Base-by-base conservation (phyloP, 2,888 invertebrate genomes). In the Ganaspis brasiliensis region DNA sequence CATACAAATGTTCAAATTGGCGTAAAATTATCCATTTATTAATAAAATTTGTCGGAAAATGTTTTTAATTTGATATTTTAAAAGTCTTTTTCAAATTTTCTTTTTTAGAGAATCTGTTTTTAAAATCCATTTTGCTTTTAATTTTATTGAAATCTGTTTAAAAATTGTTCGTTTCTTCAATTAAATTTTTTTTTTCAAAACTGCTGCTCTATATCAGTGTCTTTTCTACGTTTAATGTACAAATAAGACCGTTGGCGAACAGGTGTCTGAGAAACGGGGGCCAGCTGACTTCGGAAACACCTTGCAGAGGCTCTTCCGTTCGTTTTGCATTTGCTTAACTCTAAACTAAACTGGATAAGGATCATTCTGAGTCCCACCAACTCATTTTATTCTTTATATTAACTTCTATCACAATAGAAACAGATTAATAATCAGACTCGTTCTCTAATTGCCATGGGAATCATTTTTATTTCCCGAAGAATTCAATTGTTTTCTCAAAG, bases 281-380 rank as follows among this genome's bases (percentile, higher is more conserved):
- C 84, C 88, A 88, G 85, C 88, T 88, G 88, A 87, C 87, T 80
- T 78, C 59, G 72, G 83, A 85, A 79, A 80, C 88, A 87, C 87
- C 88, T 87, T 88, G 87, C 85, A 81, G 80, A 80, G 78, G 78
- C 80, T 82, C 85, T 82, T 84, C 61, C 70, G 78, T 67, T 67
- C 67, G 75, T 73, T 79, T 79, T 75, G 59, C 78, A 71, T 72
- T 78, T 80, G 74, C 75, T 59, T 74, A n/a, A n/a, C 73, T 79
- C 31, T 71, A 70, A 73, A 59, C 72, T 16, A 52, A 55, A 61
- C 35, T 40, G 16, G 72, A 67, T 45, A 45, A 67, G n/a, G 37
- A 67, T 67, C 45, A 2, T n/a, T 67, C n/a, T 14, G 1, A 1
- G 2, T 14, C 37, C 12, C 5, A 21, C 37, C 16, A 16, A 14